Percentiles rank a stretch among this genome's conserved stretches.
Evolutionary conservation across 2,888 invertebrate genomes (phyloP).

Genomic region (Schizotus pectinicornis): DNA sequence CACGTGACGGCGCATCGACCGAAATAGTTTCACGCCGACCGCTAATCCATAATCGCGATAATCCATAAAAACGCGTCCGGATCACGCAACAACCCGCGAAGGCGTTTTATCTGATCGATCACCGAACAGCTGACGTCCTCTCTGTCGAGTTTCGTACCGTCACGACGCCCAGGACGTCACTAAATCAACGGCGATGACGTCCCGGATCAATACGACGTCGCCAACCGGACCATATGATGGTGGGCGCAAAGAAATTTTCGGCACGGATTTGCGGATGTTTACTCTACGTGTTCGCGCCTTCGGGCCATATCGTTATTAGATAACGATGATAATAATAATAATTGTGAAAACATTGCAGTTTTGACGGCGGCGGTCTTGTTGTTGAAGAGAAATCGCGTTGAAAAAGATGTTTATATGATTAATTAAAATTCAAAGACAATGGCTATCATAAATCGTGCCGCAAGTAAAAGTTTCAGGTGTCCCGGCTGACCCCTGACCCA

Average conservation of each 20-base stretch:
- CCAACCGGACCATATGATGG: conserved; percentile 16
- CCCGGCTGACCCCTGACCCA: conserved; percentile 19
- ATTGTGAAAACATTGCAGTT: background rate
- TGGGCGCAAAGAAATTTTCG: conserved; percentile 1
- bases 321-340: background rate
- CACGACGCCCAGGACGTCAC: conserved; percentile 12
- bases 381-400: conserved; percentile 16
- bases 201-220: conserved; percentile 21
- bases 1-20: conserved; percentile 16
- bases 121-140: conserved; percentile 13
- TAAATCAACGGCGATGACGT: conserved; percentile 21
- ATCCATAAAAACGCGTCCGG: conserved; percentile 18
- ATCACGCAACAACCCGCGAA: conserved; percentile 28
- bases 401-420: conserved; percentile 17
- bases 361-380: background rate
- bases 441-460: conserved; percentile 11
- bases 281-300: conserved; percentile 10
- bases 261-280: conserved; percentile 19
- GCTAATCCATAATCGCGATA: conserved; percentile 21
- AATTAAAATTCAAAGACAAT: conserved; percentile 20
- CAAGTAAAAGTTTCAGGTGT: conserved; percentile 25
- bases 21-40: conserved; percentile 4
- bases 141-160: conserved; percentile 1
- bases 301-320: conserved; percentile 2
- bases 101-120: conserved; percentile 30